Evolutionary conservation across 2,113 vertebrate genomes (phyloP), one percentile per base, ranked within the genome.

Genomic region (Lichenostomus cassidix): DNA sequence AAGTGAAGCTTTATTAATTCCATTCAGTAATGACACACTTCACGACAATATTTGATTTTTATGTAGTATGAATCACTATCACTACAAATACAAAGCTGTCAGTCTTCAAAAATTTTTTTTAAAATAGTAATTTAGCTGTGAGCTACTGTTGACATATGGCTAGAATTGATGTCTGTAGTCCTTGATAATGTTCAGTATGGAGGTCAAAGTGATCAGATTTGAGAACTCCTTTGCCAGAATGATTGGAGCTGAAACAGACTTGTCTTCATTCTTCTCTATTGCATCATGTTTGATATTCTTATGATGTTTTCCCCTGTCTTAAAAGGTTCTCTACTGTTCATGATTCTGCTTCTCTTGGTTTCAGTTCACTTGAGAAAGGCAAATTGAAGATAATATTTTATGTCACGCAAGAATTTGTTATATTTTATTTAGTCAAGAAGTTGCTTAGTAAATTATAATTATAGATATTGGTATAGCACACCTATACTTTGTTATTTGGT

Each of bases 251-350:
- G 37, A 86, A 68, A 44, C 8, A 20, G 9, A 13, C 20, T 74
- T 77, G 25, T 49, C 47, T 77, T 78, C 33, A 49, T 60, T 91
- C 25, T 55, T 56, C 46, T 64, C 39, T 59, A 10, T 24, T 78
- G 37, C 5, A 46, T 37, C 10, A 37, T 13, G 7, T 41, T 77
- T 86, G 16, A 77, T 41, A 73, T 31, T 70, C 28, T 35, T 53
- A 39, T 15, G 27, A 39, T 44, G 13, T 56, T 67, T 29, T 2
- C 1, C 7, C 1, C 14, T 0, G 2, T 9, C 25, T 52, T 42
- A 18, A 46, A 73, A 50, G 10, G 5, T 31, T 77, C 42, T 73
- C 29, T 78, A 22, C 5, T 41, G 2, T 46, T 50, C 47, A 12
- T 41, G 4, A 27, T 77, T 12, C 15, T 55, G 7, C 18, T 49